phyloP scores from a whole-genome alignment of 2,888 invertebrate genomes.

The Fragum fragum region DNA sequence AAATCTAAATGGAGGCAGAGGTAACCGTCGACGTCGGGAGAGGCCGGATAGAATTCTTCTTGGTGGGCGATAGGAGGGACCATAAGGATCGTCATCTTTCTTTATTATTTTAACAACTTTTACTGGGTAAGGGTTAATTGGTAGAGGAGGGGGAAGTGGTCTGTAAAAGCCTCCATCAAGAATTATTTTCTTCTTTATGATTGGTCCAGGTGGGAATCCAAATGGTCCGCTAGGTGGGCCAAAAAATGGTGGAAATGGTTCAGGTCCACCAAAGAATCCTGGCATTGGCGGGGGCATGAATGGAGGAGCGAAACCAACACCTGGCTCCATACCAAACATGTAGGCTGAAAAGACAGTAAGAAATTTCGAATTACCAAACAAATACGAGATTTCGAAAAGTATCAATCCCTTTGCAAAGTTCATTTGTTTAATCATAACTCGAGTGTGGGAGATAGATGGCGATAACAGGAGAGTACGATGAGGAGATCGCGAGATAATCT shows the following conservation, averaged over 20 bases:
- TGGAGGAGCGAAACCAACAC: background rate
- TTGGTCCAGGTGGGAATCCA: background rate
- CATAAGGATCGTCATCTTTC: background rate
- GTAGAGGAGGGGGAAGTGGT: background rate
- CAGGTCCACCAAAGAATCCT: background rate
- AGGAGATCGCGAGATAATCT: too few species aligned
- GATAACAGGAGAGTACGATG: too few species aligned
- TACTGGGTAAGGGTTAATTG: background rate
- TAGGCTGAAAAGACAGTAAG: background rate
- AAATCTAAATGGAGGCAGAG: background rate
- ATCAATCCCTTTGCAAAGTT: too few species aligned
- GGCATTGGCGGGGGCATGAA: slow-evolving; percentile 3
- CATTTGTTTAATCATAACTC: too few species aligned
- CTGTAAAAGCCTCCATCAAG: background rate
- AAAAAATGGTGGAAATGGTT: background rate
- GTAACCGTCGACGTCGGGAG: background rate
- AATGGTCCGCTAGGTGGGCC: background rate
- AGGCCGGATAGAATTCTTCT: background rate
- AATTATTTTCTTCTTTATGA: background rate
- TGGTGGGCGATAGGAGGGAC: background rate
- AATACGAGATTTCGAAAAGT: too few species aligned
- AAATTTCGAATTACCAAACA: too few species aligned
- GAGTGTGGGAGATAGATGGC: too few species aligned
- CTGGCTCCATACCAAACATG: background rate
- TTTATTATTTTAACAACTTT: background rate